Evolutionary conservation across 30 jellyfish, hydroid and myxozoan species (phyloP).

Genomic region (Catostylus mosaicus): DNA sequence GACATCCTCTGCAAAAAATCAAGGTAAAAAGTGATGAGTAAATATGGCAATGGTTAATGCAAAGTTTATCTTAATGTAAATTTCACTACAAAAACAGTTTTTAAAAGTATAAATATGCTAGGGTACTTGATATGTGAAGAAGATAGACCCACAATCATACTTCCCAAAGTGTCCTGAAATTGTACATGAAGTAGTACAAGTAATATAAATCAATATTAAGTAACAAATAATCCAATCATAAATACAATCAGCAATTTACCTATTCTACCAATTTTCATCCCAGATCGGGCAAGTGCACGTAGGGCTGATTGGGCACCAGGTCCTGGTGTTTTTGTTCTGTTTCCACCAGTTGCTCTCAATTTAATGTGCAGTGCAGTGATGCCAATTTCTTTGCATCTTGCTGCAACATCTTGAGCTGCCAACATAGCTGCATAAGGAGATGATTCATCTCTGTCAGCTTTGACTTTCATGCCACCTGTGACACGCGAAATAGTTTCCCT

Average conservation of each 20-base stretch:
- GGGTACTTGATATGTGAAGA: too few species aligned
- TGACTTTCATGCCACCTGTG: conserved; percentile 99
- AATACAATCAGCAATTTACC: conserved; percentile 59
- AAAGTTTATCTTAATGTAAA: neutral
- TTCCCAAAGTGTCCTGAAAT: too few species aligned
- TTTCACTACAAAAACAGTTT: neutral
- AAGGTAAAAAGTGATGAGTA: neutral
- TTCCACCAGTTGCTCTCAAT: conserved; percentile 99
- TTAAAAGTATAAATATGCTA: too few species aligned
- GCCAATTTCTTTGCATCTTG: conserved; percentile 98
- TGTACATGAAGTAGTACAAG: too few species aligned
- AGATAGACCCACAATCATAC: too few species aligned
- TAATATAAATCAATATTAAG: too few species aligned
- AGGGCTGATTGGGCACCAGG: conserved; percentile 99
- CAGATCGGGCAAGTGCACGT: conserved; percentile 99
- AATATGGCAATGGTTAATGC: too few species aligned
- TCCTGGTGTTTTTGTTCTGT: conserved; percentile 99
- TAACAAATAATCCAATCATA: too few species aligned
- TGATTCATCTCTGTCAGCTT: conserved; percentile 99
- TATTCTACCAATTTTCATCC: conserved; percentile 99
- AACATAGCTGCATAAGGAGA: conserved; percentile 99
- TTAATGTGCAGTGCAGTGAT: conserved; percentile 99
- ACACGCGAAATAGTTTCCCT: conserved; percentile 99
- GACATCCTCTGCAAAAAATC: conserved; percentile 95
- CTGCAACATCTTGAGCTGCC: conserved; percentile 99